Conservation (phyloP, 1,140 invertebrate genomes). For the Pseudomyrmex cubaensis region DNA sequence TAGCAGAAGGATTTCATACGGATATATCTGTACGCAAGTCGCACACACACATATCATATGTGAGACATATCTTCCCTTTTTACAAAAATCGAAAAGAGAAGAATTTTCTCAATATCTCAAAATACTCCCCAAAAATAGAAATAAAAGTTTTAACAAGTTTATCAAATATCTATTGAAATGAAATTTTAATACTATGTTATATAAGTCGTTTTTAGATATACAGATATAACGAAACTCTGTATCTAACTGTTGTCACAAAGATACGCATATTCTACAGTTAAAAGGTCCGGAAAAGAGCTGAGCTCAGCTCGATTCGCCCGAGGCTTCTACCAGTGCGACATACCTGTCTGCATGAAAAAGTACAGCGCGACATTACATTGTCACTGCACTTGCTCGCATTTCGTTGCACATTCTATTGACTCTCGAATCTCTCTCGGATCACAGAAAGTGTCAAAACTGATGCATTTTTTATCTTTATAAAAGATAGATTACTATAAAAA, state of each 20-base stretch:
- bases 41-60: background rate
- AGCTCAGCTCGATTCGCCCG: slow-evolving; percentile 1
- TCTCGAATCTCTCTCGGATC: slow-evolving; percentile 26
- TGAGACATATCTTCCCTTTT: background rate
- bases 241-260: background rate
- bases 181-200: too few species aligned
- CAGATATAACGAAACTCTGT: background rate
- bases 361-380: slow-evolving; percentile 21
- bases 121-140: background rate
- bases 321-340: slow-evolving; percentile 2
- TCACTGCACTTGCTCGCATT: background rate
- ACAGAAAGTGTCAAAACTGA: slow-evolving; percentile 15
- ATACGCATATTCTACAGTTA: slow-evolving; percentile 9
- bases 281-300: background rate
- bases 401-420: slow-evolving; percentile 27
- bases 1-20: background rate
- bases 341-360: background rate
- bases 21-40: too few species aligned
- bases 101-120: background rate
- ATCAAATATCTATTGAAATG: background rate
- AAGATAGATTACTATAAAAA: background rate
- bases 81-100: background rate
- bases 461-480: background rate
- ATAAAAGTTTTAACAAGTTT: background rate
- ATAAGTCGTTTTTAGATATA: too few species aligned